Evolutionary conservation across 2,797 vertebrate genomes (phyloP).

Genomic region (Hipposideros larvatus): DNA sequence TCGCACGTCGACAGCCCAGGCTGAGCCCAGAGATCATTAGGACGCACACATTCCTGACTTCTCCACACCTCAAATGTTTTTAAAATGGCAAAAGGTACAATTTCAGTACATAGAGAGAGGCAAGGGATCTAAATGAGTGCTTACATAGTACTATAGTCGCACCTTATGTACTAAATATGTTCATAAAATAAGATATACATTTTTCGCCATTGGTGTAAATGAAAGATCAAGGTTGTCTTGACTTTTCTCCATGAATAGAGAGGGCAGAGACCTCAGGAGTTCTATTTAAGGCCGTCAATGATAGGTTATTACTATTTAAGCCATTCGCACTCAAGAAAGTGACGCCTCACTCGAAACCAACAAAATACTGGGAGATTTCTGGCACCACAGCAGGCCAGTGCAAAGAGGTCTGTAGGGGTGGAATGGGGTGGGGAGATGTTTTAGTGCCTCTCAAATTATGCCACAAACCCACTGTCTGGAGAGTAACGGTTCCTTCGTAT

Average conservation of each 20-base stretch:
- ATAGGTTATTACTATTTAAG: neutral
- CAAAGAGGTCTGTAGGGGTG: fast-evolving
- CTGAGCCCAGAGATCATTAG: neutral
- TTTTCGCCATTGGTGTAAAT: neutral
- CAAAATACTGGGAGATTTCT: no score
- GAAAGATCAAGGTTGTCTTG: neutral
- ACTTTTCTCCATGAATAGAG: no score
- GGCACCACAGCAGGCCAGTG: fast-evolving
- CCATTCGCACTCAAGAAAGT: neutral
- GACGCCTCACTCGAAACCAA: neutral
- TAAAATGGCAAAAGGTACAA: neutral
- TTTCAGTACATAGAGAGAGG: neutral
- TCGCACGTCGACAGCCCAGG: neutral
- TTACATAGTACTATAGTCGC: fast-evolving
- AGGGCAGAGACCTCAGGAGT: neutral
- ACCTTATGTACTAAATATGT: fast-evolving
- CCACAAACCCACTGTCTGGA: neutral
- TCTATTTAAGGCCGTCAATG: fast-evolving
- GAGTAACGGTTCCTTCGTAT: neutral
- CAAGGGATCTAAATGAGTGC: neutral
- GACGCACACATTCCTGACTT: fast-evolving
- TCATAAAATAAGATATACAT: fast-evolving
- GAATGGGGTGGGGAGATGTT: neutral
- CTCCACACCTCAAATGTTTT: fast-evolving
- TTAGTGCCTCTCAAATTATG: neutral